These are phyloP conservation scores for Pammene fasciana DNA, from an alignment of 2,888 invertebrate genomes.

Conservation along the genomic window DNA sequence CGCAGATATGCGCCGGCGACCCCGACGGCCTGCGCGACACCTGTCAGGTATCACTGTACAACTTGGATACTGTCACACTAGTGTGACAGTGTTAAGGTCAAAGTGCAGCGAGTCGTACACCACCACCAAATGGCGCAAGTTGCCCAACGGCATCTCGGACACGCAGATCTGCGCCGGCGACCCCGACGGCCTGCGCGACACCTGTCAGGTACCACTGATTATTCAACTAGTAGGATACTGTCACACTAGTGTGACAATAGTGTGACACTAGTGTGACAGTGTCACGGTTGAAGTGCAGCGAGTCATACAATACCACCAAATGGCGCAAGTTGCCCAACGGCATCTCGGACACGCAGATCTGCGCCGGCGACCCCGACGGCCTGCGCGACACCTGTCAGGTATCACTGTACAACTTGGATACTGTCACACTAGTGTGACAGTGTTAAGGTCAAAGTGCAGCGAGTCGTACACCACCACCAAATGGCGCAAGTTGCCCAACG, in stretches of 20 bases:
- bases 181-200: too few species aligned
- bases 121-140: slow-evolving; percentile 52
- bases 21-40: not conserved
- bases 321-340: slow-evolving; percentile 69
- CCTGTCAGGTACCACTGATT: not conserved
- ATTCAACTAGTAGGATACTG: too few species aligned
- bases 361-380: slow-evolving; percentile 72
- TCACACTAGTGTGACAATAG: too few species aligned
- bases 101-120: slow-evolving; percentile 62
- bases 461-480: slow-evolving; percentile 4
- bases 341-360: slow-evolving; percentile 65
- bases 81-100: slow-evolving; percentile 44
- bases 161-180: not conserved
- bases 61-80: not conserved
- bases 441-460: not conserved
- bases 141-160: not conserved
- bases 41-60: slow-evolving; percentile 1
- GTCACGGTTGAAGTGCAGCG: slow-evolving; percentile 53
- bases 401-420: not conserved
- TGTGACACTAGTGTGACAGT: slow-evolving; percentile 38
- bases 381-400: slow-evolving; percentile 72
- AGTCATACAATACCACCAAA: slow-evolving; percentile 61
- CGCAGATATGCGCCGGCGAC: slow-evolving; percentile 6
- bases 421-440: not conserved
- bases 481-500: slow-evolving; percentile 59